These are phyloP conservation scores for Oceanodroma tethys DNA, from an alignment of 2,113 vertebrate genomes.

Conservation along the genomic window DNA sequence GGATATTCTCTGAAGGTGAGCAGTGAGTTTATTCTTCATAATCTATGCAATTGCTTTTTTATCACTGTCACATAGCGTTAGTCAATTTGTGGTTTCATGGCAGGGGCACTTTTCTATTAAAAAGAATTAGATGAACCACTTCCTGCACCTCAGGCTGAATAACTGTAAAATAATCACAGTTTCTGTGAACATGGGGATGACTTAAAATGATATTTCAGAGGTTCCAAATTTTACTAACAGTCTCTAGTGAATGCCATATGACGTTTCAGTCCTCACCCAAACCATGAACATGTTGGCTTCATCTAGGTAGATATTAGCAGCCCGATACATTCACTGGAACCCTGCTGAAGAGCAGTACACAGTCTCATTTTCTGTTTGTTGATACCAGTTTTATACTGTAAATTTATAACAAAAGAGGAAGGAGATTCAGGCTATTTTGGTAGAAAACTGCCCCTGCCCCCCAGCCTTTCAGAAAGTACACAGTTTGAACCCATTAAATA, in stretches of 20 bases:
- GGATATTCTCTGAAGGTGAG: background rate
- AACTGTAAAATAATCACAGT: background rate
- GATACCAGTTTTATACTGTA: background rate
- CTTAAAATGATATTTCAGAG: background rate
- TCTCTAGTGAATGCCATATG: background rate
- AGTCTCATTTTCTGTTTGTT: background rate
- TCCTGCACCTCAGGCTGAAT: background rate
- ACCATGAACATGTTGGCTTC: background rate
- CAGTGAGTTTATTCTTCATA: background rate
- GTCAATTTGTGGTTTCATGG: background rate
- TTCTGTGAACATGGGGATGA: background rate
- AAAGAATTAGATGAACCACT: background rate
- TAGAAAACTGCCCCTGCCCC: background rate
- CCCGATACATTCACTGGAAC: background rate
- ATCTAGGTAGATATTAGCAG: background rate
- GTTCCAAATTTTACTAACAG: background rate
- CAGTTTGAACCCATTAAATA: background rate
- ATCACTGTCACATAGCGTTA: background rate
- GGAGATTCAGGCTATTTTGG: background rate
- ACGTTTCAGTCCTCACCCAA: background rate
- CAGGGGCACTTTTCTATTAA: background rate
- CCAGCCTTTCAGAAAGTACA: background rate
- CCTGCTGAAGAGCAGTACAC: background rate
- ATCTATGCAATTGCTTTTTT: background rate
- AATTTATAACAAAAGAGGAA: background rate